A percentile compares a stretch with the other conserved stretches of the same genome.
Conservation (phyloP, 1,140 invertebrate genomes). For the Brachionus paranguensis region DNA sequence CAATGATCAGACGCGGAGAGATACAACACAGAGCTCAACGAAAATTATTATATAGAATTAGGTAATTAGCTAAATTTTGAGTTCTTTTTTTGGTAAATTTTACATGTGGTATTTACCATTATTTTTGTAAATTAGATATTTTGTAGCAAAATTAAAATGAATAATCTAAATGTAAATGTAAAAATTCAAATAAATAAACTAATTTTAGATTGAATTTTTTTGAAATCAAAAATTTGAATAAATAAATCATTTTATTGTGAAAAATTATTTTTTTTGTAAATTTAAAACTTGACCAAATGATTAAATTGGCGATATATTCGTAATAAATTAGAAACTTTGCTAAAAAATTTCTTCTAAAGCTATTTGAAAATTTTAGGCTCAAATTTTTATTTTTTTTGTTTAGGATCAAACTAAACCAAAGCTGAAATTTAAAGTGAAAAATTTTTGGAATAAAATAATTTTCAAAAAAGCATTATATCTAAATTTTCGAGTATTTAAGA, state of each 20-base stretch:
- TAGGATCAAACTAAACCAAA: too few relatives aligned
- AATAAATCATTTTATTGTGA: not conserved
- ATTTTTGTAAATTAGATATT: not conserved
- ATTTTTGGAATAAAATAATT: too few relatives aligned
- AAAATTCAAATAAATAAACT: not conserved
- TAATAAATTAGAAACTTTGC: too few relatives aligned
- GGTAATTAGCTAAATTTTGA: constrained; percentile 51
- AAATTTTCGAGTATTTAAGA: too few relatives aligned
- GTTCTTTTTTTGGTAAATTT: not conserved
- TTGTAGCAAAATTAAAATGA: not conserved
- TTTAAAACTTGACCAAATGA: too few relatives aligned
- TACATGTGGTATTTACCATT: not conserved
- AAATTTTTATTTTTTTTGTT: too few relatives aligned
- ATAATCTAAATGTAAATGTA: not conserved
- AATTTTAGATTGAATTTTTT: not conserved
- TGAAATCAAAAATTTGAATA: not conserved
- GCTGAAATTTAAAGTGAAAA: too few relatives aligned
- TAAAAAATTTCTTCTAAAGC: too few relatives aligned
- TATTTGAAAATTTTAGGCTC: too few relatives aligned
- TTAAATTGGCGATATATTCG: too few relatives aligned
- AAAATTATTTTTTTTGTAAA: not conserved
- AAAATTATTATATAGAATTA: constrained; percentile 90
- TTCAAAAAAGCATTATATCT: too few relatives aligned
- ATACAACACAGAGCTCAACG: constrained; percentile 88
- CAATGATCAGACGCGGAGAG: constrained; percentile 85